Conservation (phyloP, 2,113 vertebrate species). For the Actenoides hombroni region DNA sequence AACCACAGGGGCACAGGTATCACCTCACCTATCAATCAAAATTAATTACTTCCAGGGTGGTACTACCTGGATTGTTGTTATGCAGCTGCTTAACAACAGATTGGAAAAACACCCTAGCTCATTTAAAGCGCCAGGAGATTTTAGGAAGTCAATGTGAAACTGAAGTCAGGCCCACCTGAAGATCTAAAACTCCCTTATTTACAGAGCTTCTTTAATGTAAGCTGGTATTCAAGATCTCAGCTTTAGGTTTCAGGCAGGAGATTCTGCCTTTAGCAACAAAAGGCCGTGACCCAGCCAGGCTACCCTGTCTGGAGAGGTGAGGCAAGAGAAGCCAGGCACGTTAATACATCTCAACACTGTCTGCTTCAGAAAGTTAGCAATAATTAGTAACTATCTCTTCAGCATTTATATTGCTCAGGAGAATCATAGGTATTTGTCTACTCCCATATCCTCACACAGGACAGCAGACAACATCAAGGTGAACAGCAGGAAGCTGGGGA, state of each 20-base stretch:
- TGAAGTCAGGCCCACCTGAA: not conserved
- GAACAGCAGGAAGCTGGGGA: not conserved
- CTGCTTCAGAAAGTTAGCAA: not conserved
- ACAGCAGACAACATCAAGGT: not conserved
- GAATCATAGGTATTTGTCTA: not conserved
- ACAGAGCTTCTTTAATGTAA: not conserved
- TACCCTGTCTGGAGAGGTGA: not conserved
- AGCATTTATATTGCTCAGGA: not conserved
- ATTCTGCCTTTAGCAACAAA: not conserved
- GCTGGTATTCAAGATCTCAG: not conserved
- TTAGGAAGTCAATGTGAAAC: not conserved
- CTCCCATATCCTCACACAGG: not conserved
- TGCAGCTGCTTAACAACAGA: not conserved
- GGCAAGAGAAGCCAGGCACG: not conserved
- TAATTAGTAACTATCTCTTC: not conserved
- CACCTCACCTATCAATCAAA: not conserved
- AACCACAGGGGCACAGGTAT: not conserved
- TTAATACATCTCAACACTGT: not conserved
- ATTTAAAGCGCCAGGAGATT: not conserved
- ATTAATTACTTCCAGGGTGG: not conserved
- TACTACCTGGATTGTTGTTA: not conserved
- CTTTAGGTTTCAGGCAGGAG: not conserved
- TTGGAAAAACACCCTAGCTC: not conserved
- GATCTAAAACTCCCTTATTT: not conserved
- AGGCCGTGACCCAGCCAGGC: not conserved